Base-by-base conservation (phyloP, 1,140 invertebrate species). In the Drosophila nikananu region DNA sequence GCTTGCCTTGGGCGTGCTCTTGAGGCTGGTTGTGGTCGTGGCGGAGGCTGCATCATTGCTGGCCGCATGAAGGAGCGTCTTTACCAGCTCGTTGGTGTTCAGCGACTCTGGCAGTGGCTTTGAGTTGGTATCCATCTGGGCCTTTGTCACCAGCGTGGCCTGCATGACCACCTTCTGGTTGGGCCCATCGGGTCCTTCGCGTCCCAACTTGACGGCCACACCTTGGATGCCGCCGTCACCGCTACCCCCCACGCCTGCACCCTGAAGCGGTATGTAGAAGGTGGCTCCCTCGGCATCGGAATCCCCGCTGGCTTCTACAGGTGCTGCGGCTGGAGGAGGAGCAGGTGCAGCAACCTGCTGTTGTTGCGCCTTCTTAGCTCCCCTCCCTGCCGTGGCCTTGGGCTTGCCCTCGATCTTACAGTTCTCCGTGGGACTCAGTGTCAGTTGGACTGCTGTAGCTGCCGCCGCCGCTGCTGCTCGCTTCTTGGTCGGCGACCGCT, bases 211-310 rank as follows among this genome's bases (percentile, higher is more conserved):
- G 5, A 96, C 95, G 2, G 95, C 95, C 1, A 96, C 95, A 3
- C 95, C 95, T 75, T 96, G 95, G 62, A 96, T 95, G 23, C 95
- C 76, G 75, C 93, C 86, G 39, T 94, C 92, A 62, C 80, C 81
- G 63, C 92, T 93, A 23, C 92, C 93, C 0, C 93, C 94, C 15
- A 93, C 93, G 4, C 94, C 94, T 0, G 94, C 93, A 10, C 95
- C 94, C 82, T 95, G 95, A 3, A 96, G 51, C 0, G 96, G 96
- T 87, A 96, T 96, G 67, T 96, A 96, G 89, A 96, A 96, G n/a
- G 95, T 93, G 49, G 95, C 95, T 17, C 95, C 94, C 51, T 93
- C 93, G 4, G 92, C 90, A 66, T 93, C 92, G 2, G 92, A 92
- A 21, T 92, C 91, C 0, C 67, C 82, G 8, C 80, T 44, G 7